These are phyloP conservation scores for Heptranchias perlo DNA, from an alignment of 2,113 vertebrate species.

Conservation along the genomic window DNA sequence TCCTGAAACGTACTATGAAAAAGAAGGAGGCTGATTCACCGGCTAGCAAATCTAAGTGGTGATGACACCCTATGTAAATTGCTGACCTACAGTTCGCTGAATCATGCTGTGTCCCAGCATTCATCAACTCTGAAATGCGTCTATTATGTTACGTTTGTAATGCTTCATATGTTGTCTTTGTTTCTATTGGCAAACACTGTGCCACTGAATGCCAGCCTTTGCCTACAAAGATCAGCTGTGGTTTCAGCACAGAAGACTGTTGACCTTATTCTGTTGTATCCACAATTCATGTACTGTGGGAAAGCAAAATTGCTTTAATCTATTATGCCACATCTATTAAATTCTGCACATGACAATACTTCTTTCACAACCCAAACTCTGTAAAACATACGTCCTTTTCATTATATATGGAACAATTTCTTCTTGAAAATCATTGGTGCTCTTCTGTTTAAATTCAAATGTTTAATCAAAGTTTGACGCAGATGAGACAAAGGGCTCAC, in stretches of 20 bases:
- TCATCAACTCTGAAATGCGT: not conserved
- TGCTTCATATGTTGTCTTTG: not conserved
- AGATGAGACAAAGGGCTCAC: not conserved
- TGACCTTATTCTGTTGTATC: not conserved
- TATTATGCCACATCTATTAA: not conserved
- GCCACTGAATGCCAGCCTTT: not conserved
- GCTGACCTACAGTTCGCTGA: not conserved
- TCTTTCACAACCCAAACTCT: not conserved
- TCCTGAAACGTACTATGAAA: not conserved
- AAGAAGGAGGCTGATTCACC: not conserved
- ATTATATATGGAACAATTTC: not conserved
- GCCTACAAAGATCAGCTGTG: not conserved
- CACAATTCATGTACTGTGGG: constrained; percentile 23
- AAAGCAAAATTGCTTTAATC: constrained; percentile 15
- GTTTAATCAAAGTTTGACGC: not conserved
- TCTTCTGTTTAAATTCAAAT: constrained; percentile 12
- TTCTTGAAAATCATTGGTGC: not conserved
- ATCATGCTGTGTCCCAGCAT: not conserved
- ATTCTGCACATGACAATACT: not conserved
- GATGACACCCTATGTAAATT: not conserved
- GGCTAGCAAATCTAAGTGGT: not conserved
- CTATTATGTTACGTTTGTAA: not conserved
- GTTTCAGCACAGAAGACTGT: not conserved
- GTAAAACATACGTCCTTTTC: not conserved
- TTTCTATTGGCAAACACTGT: constrained; percentile 22